Base-by-base conservation (phyloP, 2,113 vertebrate genomes). In the Ceratotherium simum region DNA sequence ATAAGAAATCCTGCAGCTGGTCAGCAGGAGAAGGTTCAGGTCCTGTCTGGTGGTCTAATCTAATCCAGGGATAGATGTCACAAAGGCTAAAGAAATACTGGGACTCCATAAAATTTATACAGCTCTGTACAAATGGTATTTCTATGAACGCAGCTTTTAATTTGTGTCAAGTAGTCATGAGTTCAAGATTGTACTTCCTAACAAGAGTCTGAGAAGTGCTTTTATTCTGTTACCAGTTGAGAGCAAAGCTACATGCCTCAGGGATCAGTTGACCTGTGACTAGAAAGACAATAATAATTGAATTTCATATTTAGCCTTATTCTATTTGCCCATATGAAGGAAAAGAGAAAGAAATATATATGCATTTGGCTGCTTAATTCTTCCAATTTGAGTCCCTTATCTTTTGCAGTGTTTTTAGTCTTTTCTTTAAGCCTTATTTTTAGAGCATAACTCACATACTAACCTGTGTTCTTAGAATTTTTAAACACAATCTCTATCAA, bases 401-500 rank as follows among this genome's bases (percentile, higher is more conserved):
- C 29, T 80, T 96, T 93, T 91, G 29, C 18, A 36, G 72, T 27
- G 23, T 81, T 14, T 39, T 29, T 72, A 95, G 33, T 79, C 1
- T 93, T 95, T 78, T 75, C 33, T 73, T 85, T 48, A 96, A 91
- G 29, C 14, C 92, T 93, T 83, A 85, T 65, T 93, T 96, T 86
- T 79, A 69, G 31, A 92, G 12, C 87, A 46, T 93, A 73, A 92
- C 29, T 95, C 36, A 92, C 31, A 51, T 64, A 69, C 7, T 95
- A 89, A 62, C 69, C 36, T 73, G 27, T 54, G 14, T 95, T 80
- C 93, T 91, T 48, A 97, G 23, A 85, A 83, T 95, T 97, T 97
- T 80, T 75, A 96, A 97, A 90, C 70, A 4, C 23, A 70, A 83
- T 91, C 95, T 62, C 27, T 97, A 39, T 79, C 60, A 96, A 76